A percentile compares a stretch with the other conserved stretches of the same genome.
Evolutionary conservation across 2,888 invertebrate species (phyloP).

Genomic region (Acleris laterana): DNA sequence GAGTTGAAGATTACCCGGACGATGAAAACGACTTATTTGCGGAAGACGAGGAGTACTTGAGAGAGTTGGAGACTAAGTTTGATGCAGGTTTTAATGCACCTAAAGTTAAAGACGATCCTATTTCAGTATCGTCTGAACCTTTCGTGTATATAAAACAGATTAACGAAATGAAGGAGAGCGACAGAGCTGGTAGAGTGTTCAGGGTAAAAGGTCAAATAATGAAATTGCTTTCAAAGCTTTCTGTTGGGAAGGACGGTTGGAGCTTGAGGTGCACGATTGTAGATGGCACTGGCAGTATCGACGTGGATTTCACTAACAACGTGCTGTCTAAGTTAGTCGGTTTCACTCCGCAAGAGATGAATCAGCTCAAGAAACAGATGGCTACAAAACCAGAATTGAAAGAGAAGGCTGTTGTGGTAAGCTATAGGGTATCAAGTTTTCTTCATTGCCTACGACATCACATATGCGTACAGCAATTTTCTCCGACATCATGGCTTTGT

Average conservation of each 20-base stretch:
- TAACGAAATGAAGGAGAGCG: slow-evolving; percentile 56
- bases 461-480: no score
- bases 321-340: slow-evolving; percentile 81
- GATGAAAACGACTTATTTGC: slow-evolving; percentile 58
- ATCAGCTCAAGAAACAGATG: slow-evolving; percentile 68
- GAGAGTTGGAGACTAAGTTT: slow-evolving; percentile 29
- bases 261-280: slow-evolving; percentile 82
- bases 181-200: slow-evolving; percentile 70
- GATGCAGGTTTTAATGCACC: slow-evolving; percentile 39
- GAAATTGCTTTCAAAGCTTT: slow-evolving; percentile 81
- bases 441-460: no score
- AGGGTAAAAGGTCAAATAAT: slow-evolving; percentile 84
- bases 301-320: slow-evolving; percentile 83
- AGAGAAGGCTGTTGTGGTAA: slow-evolving; percentile 63
- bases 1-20: slow-evolving; percentile 58
- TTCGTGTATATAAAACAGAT: slow-evolving; percentile 78
- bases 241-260: slow-evolving; percentile 81
- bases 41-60: slow-evolving; percentile 69
- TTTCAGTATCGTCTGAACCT: slow-evolving; percentile 58
- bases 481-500: no score
- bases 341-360: slow-evolving; percentile 75
- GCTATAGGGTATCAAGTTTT: slow-evolving; percentile 41
- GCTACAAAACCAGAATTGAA: slow-evolving; percentile 63
- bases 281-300: slow-evolving; percentile 83
- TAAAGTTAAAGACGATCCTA: slow-evolving; percentile 40